Evolutionary conservation across 2,113 vertebrate species (phyloP), one percentile per base, ranked within the genome.

Genomic region (Lethenteron reissneri): DNA sequence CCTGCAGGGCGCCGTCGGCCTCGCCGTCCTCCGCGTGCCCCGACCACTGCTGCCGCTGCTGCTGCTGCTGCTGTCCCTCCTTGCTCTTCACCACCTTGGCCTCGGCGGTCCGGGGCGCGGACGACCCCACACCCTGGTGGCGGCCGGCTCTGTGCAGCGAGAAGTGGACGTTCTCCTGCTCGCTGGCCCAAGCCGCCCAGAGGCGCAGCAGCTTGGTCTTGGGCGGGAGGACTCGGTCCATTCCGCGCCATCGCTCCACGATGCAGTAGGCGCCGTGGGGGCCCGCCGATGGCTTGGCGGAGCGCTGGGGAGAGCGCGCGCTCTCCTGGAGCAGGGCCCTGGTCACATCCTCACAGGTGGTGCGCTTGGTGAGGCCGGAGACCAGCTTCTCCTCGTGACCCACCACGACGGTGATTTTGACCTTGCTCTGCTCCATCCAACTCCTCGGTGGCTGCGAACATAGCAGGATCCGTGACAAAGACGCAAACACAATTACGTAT

Each of bases 241-340:
- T 89, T 17, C 90, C 90, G 56, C 89, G 83, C 90, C 90, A 94
- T 77, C 89, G 92, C 79, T 96, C 90, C 78, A 90, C 89, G 57
- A 96, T 82, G 81, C 88, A 90, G 73, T 89, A 90, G 15, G 85
- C 81, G 57, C 82, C 83, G 3, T 86, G 83, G 10, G 85, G 76
- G 1, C 88, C 88, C 75, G 84, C 83, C 73, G 91, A 79, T 86
- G 88, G 82, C 5, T 15, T 4, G 41, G 12, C n/a, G 70, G 9
- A 3, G 9, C 64, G 9, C 11, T 69, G n/a, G 14, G 19, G 11
- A 14, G 12, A 4, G 73, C 83, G 80, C 14, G 74, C 59, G 71
- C 19, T n/a, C 21, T 95, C 88, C 58, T 88, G 85, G 77, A 91
- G 75, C 2, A 95, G 81, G 64, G 87, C 89, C 70, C 81, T 79